Base-by-base conservation (phyloP, 2,113 vertebrate genomes). In the Alectura lathami region DNA sequence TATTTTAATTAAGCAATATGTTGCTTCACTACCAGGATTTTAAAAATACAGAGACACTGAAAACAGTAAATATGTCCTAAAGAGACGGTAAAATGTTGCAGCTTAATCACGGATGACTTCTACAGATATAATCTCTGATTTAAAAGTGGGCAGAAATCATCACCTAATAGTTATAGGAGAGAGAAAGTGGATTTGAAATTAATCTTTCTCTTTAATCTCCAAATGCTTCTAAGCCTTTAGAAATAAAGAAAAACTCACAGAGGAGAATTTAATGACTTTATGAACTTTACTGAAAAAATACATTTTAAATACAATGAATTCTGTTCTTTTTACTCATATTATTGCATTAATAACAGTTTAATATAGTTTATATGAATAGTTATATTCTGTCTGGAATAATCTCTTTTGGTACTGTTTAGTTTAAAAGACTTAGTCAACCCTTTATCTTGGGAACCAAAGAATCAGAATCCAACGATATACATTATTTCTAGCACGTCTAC, bases 1-100 rank as follows among this genome's bases (percentile, higher is more conserved):
- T 94, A 88, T 93, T 97, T 96, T 97, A 97, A 98, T 97, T 96
- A 95, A 95, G 84, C 88, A 95, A 93, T 97, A 94, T 81, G 88
- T 90, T 92, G 42, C 64, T 78, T 91, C 73, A 45, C 64, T 86
- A 74, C 66, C 79, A 75, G 84, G 96, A 96, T 89, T 93, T 94
- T 91, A 95, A 96, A 92, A 94, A 85, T 66, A 85, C 16, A 76
- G 42, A 75, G 76, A 74, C 32, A 10, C 22, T 6, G 20, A 76
- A 85, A 93, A 67, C 17, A 88, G 81, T 92, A 91, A 95, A 92
- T 89, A 92, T 34, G 12, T 89, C 83, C 86, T 75, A 83, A 96
- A 94, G 63, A 22, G 38, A 77, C 60, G 16, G 23, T 82, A 82
- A 91, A 59, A 76, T 48, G 62, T 59, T 7, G 12, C 15, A 69